phyloP scores from a whole-genome alignment of 2,113 vertebrate species.

The Xyrauchen texanus region DNA sequence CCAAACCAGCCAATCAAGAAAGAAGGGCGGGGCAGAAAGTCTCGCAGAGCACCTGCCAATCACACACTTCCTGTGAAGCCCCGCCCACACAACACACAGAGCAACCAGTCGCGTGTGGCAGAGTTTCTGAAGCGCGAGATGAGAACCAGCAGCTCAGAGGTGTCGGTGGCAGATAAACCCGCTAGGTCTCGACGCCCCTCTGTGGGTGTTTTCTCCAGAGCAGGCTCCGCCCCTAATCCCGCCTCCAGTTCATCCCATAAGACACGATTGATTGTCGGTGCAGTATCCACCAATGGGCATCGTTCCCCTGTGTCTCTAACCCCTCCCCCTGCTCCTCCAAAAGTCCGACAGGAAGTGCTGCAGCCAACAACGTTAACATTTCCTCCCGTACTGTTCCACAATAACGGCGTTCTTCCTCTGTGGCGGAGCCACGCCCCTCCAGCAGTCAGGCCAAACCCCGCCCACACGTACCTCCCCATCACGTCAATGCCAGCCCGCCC shows the following conservation, averaged over 20 bases:
- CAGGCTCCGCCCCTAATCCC: background rate
- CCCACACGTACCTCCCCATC: slow-evolving; percentile 43
- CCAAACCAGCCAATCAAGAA: slow-evolving; percentile 65
- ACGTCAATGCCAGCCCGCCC: background rate
- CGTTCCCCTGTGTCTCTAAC: background rate
- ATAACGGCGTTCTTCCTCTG: background rate
- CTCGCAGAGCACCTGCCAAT: slow-evolving; percentile 35
- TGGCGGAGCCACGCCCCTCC: slow-evolving; percentile 21
- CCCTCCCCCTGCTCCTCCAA: slow-evolving; percentile 8
- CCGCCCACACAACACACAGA: slow-evolving; percentile 1
- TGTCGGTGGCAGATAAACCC: slow-evolving; percentile 44
- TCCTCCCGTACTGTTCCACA: slow-evolving; percentile 66
- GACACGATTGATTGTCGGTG: background rate
- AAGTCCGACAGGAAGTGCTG: slow-evolving; percentile 56
- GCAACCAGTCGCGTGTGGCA: slow-evolving; percentile 47
- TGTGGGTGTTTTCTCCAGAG: background rate
- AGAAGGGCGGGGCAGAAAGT: slow-evolving; percentile 47
- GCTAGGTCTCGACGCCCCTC: slow-evolving; percentile 14
- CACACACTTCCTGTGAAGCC: background rate
- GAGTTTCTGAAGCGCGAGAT: slow-evolving; percentile 63
- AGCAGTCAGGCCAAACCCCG: background rate
- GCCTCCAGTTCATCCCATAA: slow-evolving; percentile 9
- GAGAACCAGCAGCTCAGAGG: slow-evolving; percentile 32
- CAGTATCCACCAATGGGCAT: background rate
- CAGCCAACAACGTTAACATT: slow-evolving; percentile 72